Base-by-base conservation (phyloP, 2,888 invertebrate genomes). In the Pasiphila rectangulata region DNA sequence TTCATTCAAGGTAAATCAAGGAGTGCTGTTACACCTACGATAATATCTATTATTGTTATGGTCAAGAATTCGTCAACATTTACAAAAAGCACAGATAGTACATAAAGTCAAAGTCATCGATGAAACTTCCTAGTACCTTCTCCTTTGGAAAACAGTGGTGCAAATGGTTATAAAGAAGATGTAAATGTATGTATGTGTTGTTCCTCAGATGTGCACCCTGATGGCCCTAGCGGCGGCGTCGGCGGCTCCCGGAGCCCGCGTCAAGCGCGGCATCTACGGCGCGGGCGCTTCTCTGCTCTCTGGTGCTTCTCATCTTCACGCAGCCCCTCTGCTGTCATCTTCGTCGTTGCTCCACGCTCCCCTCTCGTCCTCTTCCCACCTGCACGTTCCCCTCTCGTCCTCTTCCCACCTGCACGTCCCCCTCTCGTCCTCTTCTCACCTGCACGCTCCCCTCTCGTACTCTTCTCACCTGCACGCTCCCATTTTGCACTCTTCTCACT, bases 231-330 rank as follows among this genome's bases (percentile, higher is more conserved):
- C 5, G 42, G 76, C 72, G 38, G 60, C 62, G 13, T 63, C 64
- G 20, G 59, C 61, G 2, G 72, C 68, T 67, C 5, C 69, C 58
- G 1, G 69, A 1, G 46, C 66, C 6, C 70, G 79, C 9, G 64
- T 71, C 44, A 79, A 72, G 58, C 79, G 82, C 9, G 76, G 81
- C 46, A 69, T 75, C 61, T 71, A 60, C 57, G 73, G 75, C 23
- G 72, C 72, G 1, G 67, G 71, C 5, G 69, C 58, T 74, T 1
- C 39, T 32, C 16, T 42, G 17, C 43, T 32, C 0, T 54, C 52
- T 35, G 20, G 49, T 10, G 42, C 54, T 1, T 50, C 36, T 6
- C 36, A 21, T 20, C 34, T 13, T 5, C 17, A 4, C 4, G 12
- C 25, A 0, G 24, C 37, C 43, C 23, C 54, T 44, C 15, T 46